These are phyloP conservation scores for Ctena decussata DNA, from an alignment of 2,888 invertebrate genomes.

Conservation along the genomic window DNA sequence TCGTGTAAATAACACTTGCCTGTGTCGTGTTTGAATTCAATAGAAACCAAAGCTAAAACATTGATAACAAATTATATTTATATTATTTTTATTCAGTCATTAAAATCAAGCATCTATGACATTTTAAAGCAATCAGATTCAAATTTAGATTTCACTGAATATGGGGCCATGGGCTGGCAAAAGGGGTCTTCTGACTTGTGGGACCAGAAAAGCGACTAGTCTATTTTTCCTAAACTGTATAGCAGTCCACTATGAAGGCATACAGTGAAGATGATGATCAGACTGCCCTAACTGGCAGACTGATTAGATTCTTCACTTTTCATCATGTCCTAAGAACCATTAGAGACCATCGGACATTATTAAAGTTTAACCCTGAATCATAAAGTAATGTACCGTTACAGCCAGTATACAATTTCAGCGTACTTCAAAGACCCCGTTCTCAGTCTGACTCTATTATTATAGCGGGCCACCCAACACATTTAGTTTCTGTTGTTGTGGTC, in stretches of 20 bases:
- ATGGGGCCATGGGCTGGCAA: no score
- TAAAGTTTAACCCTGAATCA: constrained; percentile 26
- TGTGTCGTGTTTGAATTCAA: background rate
- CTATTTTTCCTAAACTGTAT: no score
- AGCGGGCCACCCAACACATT: constrained; percentile 22
- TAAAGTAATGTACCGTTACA: constrained; percentile 56
- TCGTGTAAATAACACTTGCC: constrained; percentile 35
- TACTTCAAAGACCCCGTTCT: constrained; percentile 34
- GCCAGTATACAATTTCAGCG: constrained; percentile 48
- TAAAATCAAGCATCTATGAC: constrained; percentile 37
- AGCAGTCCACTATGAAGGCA: no score
- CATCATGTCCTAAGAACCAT: no score
- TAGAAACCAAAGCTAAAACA: background rate
- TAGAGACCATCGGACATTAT: background rate
- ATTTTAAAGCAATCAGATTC: constrained; percentile 26
- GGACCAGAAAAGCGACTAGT: no score
- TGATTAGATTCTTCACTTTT: no score
- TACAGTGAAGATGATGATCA: no score
- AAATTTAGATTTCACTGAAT: background rate
- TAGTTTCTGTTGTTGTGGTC: background rate
- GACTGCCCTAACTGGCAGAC: no score
- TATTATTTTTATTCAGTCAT: constrained; percentile 45
- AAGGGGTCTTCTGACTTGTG: no score
- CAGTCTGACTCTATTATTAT: constrained; percentile 31
- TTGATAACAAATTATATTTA: constrained; percentile 51